Percentiles rank a stretch among this genome's conserved stretches.
Conservation (phyloP, 2,113 vertebrate species). For the Chionis minor region DNA sequence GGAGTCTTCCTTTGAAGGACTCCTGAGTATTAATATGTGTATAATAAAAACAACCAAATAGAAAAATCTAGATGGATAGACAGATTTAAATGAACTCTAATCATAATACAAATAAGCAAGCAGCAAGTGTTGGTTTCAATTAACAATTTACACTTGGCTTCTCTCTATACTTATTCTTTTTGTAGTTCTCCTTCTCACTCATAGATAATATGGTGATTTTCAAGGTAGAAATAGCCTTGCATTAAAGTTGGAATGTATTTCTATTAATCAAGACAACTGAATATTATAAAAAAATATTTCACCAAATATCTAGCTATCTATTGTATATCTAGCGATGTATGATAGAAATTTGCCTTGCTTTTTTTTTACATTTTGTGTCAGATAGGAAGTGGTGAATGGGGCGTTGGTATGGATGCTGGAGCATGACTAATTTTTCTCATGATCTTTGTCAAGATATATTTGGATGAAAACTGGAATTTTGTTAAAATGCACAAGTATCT, state of each 20-base stretch:
- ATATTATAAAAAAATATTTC: not conserved
- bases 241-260: not conserved
- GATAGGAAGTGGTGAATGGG: not conserved
- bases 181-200: not conserved
- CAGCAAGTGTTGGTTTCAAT: not conserved
- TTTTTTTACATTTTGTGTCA: not conserved
- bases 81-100: not conserved
- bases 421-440: not conserved
- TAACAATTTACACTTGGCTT: not conserved
- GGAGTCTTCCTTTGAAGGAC: not conserved
- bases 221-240: not conserved
- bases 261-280: not conserved
- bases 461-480: not conserved
- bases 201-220: not conserved
- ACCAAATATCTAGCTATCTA: not conserved
- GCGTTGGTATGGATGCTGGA: not conserved
- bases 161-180: not conserved
- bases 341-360: not conserved
- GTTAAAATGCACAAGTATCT: not conserved
- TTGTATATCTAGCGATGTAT: accelerated
- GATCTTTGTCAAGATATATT: not conserved
- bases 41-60: not conserved
- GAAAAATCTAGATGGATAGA: not conserved
- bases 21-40: not conserved
- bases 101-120: not conserved